Evolutionary conservation across 1,140 invertebrate genomes (phyloP), one percentile per base, ranked within the genome.

Genomic region (Papilio polytes): DNA sequence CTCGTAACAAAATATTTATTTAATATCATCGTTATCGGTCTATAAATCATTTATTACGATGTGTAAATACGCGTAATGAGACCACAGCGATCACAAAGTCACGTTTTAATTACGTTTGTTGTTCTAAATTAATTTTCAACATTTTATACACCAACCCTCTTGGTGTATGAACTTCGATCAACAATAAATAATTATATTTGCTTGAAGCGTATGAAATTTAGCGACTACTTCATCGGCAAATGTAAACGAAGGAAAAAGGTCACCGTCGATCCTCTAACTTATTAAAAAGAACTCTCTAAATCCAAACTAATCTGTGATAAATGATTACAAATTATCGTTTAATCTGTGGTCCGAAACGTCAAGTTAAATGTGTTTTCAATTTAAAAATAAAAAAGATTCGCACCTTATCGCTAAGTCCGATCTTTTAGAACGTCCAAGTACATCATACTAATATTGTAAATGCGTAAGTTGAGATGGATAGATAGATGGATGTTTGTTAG

Each of bases 1-100:
- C 74, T 76, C 6, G 8, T 4, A 70, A 51, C 41, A 76, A 76
- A 76, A 76, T 76, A 76, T 76, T 76, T 76, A 76, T 76, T 76
- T 76, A 31, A 76, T 53, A 22, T 76, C 46, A 51, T 26, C 0
- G 10, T 76, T 76, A 76, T 48, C 51, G 20, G 53, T 76, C 20
- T 13, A 76, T 76, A 46, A 76, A 74, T 76, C 44, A 76, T 76
- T 26, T 51, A 15, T 70, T 70, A 70, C 26, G 12, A 70, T 3
- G 18, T 70, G 46, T 76, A 48, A 76, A 73, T 73, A 73, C 20
- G 41, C n/a, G 20, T 76, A 76, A 76, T 76, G 41, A 76, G 44
- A 26, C 44, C 74, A 46, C 74, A 26, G 6, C 74, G 41, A 22
- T 51, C 74, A 22, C 74, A 15, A 41, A 74, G 74, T 74, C 70